Base-by-base conservation (phyloP, 2,797 vertebrate genomes). In the Erethizon dorsatum region DNA sequence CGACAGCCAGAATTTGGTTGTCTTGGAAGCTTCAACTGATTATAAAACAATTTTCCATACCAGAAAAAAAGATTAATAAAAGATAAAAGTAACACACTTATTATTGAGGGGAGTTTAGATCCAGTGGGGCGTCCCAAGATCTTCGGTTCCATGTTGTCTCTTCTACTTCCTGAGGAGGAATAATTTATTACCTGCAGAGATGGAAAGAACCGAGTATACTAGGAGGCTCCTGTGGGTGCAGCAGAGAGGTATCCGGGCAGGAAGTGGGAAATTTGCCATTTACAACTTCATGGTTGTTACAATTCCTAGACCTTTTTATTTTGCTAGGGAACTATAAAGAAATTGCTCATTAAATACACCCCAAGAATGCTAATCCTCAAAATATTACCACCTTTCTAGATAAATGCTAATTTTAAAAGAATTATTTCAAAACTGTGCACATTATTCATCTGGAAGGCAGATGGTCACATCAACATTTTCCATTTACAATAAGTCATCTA, bases 151-250 rank as follows among this genome's bases (percentile, higher is more conserved):
- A 13, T 20, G 26, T 6, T 31, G 31, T 14, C 31, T 84, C 50
- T 54, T 69, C 33, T 78, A 33, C 33, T 69, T 33, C 6, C 33
- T 69, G 18, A 69, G 59, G 67, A 82, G 37, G 20, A 83, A 37
- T 77, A 14, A 37, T 67, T 67, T 93, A 11, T 41, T 54, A 67
- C 50, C 65, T 87, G 33, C 28, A 93, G 80, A 89, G 93, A 71
- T 56, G 6, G 6, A 63, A 54, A 75, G 18, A 65, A 50, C 37
- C 78, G 87, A 61, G 41, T 37, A 50, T 47, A 82, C 50, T 2
- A 50, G 3, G 37, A 63, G 31, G n/a, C 24, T 37, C 37, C 15
- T 15, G 63, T 20, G 5, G 65, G 24, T 86, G 13, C 37, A 69
- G 9, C 31, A 63, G 31, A 82, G 26, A 75, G 84, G 11, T 50